A percentile compares a stretch with the other conserved stretches of the same genome.
These are phyloP conservation scores for Aurelia coerulea DNA, from an alignment of 30 jellyfish, hydroid and myxozoan species.

Conservation along the genomic window DNA sequence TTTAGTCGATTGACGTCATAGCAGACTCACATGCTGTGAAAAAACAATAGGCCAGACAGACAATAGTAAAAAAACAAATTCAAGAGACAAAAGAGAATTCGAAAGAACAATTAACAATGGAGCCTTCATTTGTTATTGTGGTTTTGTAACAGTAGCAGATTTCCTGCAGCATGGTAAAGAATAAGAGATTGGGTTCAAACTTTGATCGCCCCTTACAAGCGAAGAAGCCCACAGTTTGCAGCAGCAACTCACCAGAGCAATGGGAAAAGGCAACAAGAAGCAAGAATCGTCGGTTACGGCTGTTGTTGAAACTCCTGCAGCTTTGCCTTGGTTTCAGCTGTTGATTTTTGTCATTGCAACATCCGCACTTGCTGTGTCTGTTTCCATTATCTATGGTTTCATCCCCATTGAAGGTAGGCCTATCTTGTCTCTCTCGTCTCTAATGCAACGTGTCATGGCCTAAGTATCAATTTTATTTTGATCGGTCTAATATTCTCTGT, in stretches of 20 bases:
- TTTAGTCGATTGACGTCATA: too few relatives aligned
- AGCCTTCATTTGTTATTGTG: not conserved
- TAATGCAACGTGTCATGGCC: not conserved
- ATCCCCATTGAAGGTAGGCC: conserved; percentile 71
- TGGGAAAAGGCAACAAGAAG: conserved; percentile 39
- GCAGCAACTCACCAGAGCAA: not conserved
- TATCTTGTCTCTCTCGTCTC: not conserved
- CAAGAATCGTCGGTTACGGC: conserved; percentile 20
- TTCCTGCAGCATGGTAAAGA: not conserved
- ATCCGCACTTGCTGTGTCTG: conserved; percentile 56
- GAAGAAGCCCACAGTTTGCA: not conserved
- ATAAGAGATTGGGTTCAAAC: not conserved
- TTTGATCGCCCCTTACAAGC: not conserved
- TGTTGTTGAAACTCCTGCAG: conserved; percentile 28
- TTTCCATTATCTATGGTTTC: conserved; percentile 67
- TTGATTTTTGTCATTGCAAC: conserved; percentile 64
- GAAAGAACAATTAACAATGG: too few relatives aligned
- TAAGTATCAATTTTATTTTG: not conserved
- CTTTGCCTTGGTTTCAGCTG: conserved; percentile 64
- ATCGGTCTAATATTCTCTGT: too few relatives aligned
- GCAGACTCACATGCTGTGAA: not conserved
- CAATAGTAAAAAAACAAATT: not conserved
- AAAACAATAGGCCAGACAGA: not conserved
- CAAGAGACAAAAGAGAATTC: too few relatives aligned
- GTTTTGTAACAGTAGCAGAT: conserved; percentile 5